These are phyloP conservation scores for Gnathonemus longibarbis DNA, from an alignment of 2,113 vertebrate species.

Conservation along the genomic window DNA sequence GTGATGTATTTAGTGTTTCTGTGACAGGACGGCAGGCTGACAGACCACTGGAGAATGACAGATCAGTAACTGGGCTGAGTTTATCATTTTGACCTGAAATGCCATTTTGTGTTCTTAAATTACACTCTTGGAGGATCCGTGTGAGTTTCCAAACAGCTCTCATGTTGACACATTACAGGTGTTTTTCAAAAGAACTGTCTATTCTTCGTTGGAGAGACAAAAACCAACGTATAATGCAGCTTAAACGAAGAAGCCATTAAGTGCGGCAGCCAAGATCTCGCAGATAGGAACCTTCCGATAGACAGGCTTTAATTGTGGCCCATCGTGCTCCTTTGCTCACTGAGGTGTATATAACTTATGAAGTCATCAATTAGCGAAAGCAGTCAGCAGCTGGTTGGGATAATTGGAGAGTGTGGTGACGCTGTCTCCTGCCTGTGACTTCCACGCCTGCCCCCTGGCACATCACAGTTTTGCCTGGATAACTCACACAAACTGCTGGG, in stretches of 20 bases:
- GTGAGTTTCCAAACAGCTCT: background rate
- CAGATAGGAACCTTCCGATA: background rate
- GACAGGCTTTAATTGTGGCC: background rate
- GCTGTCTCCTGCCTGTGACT: background rate
- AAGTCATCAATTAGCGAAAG: background rate
- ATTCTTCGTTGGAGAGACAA: background rate
- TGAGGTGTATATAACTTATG: background rate
- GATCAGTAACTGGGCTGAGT: background rate
- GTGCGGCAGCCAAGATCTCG: background rate
- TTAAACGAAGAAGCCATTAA: background rate
- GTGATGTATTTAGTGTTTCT: background rate
- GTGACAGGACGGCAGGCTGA: background rate
- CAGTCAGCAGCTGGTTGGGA: background rate
- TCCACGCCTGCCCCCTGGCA: background rate
- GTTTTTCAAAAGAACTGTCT: background rate
- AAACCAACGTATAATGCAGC: background rate
- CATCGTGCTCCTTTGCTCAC: background rate
- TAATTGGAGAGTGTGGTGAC: background rate
- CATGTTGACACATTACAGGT: background rate
- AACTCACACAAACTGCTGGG: background rate
- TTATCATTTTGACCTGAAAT: background rate
- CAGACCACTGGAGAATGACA: background rate
- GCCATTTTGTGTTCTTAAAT: background rate
- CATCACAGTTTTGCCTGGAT: background rate
- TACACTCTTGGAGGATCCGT: background rate